phyloP scores from a whole-genome alignment of 1,140 invertebrate genomes.

The Thaumetopoea pityocampa region DNA sequence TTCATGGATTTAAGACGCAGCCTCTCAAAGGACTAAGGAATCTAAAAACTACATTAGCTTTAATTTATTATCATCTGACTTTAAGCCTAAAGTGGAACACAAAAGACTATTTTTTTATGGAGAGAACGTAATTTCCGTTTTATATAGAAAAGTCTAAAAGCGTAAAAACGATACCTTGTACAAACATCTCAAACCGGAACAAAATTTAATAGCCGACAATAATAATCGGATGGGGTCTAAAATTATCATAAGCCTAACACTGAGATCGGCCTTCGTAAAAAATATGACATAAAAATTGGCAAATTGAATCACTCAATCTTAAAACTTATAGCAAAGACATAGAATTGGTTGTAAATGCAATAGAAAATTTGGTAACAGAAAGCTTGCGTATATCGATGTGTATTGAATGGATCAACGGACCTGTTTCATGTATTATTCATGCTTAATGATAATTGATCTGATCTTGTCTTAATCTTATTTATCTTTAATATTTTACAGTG shows the following conservation, averaged over 20 bases:
- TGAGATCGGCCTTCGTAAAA: slow-evolving; percentile 16
- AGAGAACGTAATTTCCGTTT: too few relatives aligned
- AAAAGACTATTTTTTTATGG: too few relatives aligned
- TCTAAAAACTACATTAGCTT: too few relatives aligned
- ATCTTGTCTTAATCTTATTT: slow-evolving; percentile 59
- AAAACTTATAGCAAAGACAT: neutral
- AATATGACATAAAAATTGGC: slow-evolving; percentile 6
- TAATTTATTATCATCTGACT: too few relatives aligned
- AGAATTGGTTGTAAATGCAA: neutral
- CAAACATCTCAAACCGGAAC: slow-evolving; percentile 20
- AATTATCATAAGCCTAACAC: slow-evolving; percentile 30
- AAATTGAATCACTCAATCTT: neutral
- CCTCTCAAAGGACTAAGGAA: too few relatives aligned
- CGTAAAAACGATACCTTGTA: too few relatives aligned
- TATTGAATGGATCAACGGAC: slow-evolving; percentile 27
- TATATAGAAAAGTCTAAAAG: too few relatives aligned
- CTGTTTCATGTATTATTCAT: slow-evolving; percentile 48
- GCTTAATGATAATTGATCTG: slow-evolving; percentile 42
- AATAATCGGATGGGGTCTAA: slow-evolving; percentile 26
- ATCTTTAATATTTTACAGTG: slow-evolving; percentile 35
- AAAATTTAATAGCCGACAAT: slow-evolving; percentile 22
- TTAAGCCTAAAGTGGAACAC: too few relatives aligned
- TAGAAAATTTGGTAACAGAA: slow-evolving; percentile 2
- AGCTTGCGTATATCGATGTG: slow-evolving; percentile 18
- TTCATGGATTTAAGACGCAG: too few relatives aligned